Conservation (phyloP, 2,113 vertebrate genomes). For the Tiliqua scincoides region DNA sequence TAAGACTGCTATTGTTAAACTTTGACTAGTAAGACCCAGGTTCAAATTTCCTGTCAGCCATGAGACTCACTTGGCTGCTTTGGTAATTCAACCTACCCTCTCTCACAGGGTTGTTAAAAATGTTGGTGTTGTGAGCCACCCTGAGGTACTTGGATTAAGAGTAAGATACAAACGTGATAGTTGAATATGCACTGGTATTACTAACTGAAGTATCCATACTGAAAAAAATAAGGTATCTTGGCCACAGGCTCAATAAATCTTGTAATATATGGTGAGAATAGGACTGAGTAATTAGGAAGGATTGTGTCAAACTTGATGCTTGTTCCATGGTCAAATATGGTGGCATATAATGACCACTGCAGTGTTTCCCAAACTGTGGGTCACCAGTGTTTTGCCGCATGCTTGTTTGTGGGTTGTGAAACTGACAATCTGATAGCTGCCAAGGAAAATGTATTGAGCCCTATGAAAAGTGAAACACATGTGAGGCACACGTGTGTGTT, state of each 20-base stretch:
- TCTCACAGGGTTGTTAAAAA: not conserved
- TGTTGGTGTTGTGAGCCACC: not conserved
- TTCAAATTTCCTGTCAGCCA: not conserved
- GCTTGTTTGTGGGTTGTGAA: too few species aligned
- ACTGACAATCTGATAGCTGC: too few species aligned
- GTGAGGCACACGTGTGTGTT: too few species aligned
- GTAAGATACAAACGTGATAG: not conserved
- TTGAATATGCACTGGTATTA: not conserved
- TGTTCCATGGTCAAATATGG: not conserved
- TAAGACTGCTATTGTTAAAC: not conserved
- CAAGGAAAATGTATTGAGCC: too few species aligned
- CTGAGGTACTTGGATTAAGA: not conserved
- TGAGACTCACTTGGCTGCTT: not conserved
- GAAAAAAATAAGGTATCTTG: not conserved
- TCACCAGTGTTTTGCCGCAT: too few species aligned
- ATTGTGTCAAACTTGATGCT: not conserved
- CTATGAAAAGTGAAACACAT: too few species aligned
- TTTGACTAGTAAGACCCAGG: not conserved
- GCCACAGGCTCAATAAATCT: constrained; percentile 9
- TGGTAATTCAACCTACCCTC: not conserved
- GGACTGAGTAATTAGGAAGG: not conserved
- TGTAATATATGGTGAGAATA: constrained; percentile 3
- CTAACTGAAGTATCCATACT: not conserved
- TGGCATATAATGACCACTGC: not conserved
- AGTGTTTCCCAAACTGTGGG: too few species aligned